Evolutionary conservation across 1,140 invertebrate species (phyloP), one percentile per base, ranked within the genome.

Genomic region (Nebria ingens): DNA sequence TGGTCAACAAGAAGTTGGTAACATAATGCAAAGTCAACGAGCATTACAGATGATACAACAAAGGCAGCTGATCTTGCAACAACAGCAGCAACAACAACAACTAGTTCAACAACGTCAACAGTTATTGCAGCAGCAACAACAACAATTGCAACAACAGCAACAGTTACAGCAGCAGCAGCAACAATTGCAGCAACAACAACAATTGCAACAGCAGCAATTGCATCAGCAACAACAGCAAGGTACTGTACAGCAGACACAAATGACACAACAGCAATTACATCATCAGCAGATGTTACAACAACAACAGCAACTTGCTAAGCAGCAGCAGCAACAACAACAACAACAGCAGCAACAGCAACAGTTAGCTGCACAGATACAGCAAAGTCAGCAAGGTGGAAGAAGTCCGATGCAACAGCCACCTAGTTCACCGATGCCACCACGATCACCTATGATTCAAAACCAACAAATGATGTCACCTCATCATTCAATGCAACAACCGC

Each of bases 221-320:
- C 61, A 66, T 57, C 69, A 72, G 22, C 73, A 78, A 42, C 79
- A 76, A 38, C 78, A 76, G 21, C 79, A 78, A 61, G 72, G 75
- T 25, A 70, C 63, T 65, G 61, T 71, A 1, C 70, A 73, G 34
- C 61, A 68, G 0, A 73, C 74, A 52, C 70, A 71, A 55, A 66
- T 72, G 66, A 78, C 79, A 23, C 79, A 80, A 42, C 79, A 79
- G 13, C 78, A 76, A 11, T 59, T 75, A 25, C 71, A 71, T 56
- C 71, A 74, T 40, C 66, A 73, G 38, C 72, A 73, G n/a, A 76
- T 75, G 1, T 69, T 74, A 51, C 71, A 75, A 59, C 72, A 75
- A 42, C 76, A 75, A 21, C 78, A 78, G 38, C 74, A 77, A 64
- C 76, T 74, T 54, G 68, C 76, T 34, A 72, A 73, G 17, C 56